A percentile compares a stretch with the other conserved stretches of the same genome.
Conservation (phyloP, 1,140 invertebrate species). For the Grapholita molesta region DNA sequence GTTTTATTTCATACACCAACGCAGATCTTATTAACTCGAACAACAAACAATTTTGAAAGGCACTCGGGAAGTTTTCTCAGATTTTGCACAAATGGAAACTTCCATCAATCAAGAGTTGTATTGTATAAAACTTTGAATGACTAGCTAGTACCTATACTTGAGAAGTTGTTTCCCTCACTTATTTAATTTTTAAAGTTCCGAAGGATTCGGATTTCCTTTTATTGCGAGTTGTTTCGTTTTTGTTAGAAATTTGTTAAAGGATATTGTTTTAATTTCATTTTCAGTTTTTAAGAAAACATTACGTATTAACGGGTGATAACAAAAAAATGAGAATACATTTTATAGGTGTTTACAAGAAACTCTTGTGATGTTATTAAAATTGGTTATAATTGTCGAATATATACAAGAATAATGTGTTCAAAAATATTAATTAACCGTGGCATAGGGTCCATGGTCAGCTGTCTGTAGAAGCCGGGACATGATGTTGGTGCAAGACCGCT, state of each 20-base stretch:
- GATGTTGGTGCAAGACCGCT: too few species aligned
- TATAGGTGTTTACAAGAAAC: too few species aligned
- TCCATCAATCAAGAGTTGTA: slow-evolving; percentile 12
- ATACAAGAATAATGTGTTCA: too few species aligned
- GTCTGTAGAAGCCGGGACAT: too few species aligned
- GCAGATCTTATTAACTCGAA: slow-evolving; percentile 2
- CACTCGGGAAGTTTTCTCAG: slow-evolving; percentile 7
- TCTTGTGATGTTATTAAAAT: too few species aligned
- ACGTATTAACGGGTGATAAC: too few species aligned
- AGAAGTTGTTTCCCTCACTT: background rate
- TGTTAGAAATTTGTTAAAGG: background rate
- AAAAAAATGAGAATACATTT: too few species aligned
- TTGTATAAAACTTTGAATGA: slow-evolving; percentile 11
- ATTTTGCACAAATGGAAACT: slow-evolving; percentile 8
- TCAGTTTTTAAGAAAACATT: background rate
- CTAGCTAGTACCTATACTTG: background rate
- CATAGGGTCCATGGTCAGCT: too few species aligned
- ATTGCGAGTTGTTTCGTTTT: background rate
- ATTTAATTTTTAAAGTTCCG: background rate
- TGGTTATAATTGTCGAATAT: too few species aligned
- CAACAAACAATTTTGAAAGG: slow-evolving; percentile 8
- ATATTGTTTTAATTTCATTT: background rate
- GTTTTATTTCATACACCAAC: background rate
- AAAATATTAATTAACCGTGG: too few species aligned
- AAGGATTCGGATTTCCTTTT: background rate